Evolutionary conservation across 2,888 invertebrate genomes (phyloP).

Genomic region (Pardosa pseudoannulata): DNA sequence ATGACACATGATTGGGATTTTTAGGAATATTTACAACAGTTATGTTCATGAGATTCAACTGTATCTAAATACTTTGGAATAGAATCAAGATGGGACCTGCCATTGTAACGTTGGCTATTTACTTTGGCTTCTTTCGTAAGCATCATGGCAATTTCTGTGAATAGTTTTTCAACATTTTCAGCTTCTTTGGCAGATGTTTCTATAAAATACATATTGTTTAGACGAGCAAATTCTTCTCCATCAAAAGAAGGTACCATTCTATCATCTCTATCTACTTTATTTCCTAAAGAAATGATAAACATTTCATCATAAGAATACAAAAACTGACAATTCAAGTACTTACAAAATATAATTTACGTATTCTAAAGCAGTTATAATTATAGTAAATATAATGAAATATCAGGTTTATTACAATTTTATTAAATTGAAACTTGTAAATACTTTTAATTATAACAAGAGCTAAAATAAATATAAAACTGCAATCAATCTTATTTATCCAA

Average conservation of each 20-base stretch:
- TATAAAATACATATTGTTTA: conserved; percentile 97
- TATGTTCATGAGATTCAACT: conserved; percentile 37
- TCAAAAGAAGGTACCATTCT: conserved; percentile 96
- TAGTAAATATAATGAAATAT: too few relatives aligned
- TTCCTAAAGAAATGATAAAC: conserved; percentile 81
- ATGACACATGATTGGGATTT: not conserved
- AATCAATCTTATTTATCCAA: too few relatives aligned
- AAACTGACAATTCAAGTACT: too few relatives aligned
- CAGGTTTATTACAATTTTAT: too few relatives aligned
- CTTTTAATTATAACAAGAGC: too few relatives aligned
- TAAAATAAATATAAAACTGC: too few relatives aligned
- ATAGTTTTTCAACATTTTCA: conserved; percentile 96
- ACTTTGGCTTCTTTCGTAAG: conserved; percentile 76
- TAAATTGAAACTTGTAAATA: too few relatives aligned
- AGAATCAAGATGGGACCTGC: conserved; percentile 14
- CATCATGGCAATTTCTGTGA: conserved; percentile 96
- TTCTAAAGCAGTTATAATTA: too few relatives aligned
- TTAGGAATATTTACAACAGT: conserved; percentile 63
- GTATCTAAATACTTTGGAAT: conserved; percentile 12
- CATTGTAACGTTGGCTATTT: conserved; percentile 32
- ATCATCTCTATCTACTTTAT: conserved; percentile 97
- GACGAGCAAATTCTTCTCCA: conserved; percentile 94
- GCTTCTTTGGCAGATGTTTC: conserved; percentile 99
- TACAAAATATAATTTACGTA: too few relatives aligned
- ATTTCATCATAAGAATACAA: not conserved